Conservation (phyloP, 2,113 vertebrate genomes). For the Raja brachyura region DNA sequence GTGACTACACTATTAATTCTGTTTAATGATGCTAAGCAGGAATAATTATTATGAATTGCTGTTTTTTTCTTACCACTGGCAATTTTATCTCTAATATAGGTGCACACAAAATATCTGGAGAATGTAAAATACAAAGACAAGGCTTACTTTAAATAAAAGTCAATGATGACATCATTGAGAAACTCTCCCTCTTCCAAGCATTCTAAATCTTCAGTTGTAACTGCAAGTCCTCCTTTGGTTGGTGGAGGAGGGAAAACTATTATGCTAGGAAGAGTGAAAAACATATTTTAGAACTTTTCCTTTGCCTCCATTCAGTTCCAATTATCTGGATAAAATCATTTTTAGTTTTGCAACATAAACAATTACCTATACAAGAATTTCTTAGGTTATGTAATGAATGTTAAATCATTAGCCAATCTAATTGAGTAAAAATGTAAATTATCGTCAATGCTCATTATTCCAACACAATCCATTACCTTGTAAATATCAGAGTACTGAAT, state of each 20-base stretch:
- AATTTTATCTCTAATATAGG: neutral
- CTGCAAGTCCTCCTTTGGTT: constrained; percentile 82
- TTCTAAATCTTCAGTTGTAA: constrained; percentile 87
- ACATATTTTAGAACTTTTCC: neutral
- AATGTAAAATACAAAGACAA: neutral
- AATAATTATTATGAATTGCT: neutral
- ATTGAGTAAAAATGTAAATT: too few relatives aligned
- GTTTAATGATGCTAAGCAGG: neutral
- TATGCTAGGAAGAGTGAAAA: constrained; percentile 63
- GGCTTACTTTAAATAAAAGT: constrained; percentile 95
- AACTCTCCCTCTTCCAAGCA: constrained; percentile 90
- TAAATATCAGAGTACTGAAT: too few relatives aligned
- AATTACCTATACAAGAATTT: neutral
- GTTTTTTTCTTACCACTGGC: neutral
- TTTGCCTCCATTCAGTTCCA: neutral
- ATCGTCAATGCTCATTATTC: too few relatives aligned
- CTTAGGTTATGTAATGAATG: too few relatives aligned
- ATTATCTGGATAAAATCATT: neutral
- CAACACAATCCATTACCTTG: too few relatives aligned
- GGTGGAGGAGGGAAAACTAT: constrained; percentile 93
- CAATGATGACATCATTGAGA: constrained; percentile 98
- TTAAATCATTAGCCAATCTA: too few relatives aligned
- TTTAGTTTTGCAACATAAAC: neutral
- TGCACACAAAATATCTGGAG: neutral
- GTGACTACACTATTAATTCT: neutral